These are phyloP conservation scores for Aplocera efformata DNA, from an alignment of 2,888 invertebrate genomes.

Conservation along the genomic window DNA sequence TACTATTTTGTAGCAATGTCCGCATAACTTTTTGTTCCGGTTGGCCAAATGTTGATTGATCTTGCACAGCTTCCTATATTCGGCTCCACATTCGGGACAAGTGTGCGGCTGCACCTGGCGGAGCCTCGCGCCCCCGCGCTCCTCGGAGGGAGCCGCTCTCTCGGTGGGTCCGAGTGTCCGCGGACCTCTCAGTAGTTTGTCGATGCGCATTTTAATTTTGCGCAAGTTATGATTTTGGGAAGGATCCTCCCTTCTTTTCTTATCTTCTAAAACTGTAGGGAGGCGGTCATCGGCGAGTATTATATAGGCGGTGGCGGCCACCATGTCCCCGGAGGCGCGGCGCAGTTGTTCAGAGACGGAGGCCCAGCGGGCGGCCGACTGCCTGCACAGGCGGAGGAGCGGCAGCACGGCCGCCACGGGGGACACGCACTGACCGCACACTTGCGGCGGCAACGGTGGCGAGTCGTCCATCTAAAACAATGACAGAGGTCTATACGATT, in stretches of 20 bases:
- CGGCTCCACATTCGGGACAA: conserved; percentile 41
- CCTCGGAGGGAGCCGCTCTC: background rate
- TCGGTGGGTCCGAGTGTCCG: background rate
- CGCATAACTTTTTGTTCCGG: conserved; percentile 38
- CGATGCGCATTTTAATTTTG: conserved; percentile 18
- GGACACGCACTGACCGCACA: conserved; percentile 41
- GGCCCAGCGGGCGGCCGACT: conserved; percentile 43
- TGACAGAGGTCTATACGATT: conserved; percentile 8
- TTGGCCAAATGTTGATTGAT: conserved; percentile 43
- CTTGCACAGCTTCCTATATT: conserved; percentile 25
- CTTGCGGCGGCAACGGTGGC: conserved; percentile 38
- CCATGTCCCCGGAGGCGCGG: conserved; percentile 22
- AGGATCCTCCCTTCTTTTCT: no score
- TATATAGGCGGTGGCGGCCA: conserved; percentile 39
- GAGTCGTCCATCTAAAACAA: conserved; percentile 57
- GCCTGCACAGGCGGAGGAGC: conserved; percentile 41
- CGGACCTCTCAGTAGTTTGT: background rate
- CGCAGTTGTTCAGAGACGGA: conserved; percentile 32
- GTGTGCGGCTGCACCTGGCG: conserved; percentile 1
- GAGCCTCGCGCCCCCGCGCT: background rate
- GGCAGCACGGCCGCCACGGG: conserved; percentile 34
- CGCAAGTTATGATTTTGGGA: conserved; percentile 25
- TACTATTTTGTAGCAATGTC: conserved; percentile 35
- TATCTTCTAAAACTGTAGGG: conserved; percentile 19
- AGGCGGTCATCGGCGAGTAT: conserved; percentile 26